Conservation (phyloP, 2,113 vertebrate genomes). For the Raja brachyura region DNA sequence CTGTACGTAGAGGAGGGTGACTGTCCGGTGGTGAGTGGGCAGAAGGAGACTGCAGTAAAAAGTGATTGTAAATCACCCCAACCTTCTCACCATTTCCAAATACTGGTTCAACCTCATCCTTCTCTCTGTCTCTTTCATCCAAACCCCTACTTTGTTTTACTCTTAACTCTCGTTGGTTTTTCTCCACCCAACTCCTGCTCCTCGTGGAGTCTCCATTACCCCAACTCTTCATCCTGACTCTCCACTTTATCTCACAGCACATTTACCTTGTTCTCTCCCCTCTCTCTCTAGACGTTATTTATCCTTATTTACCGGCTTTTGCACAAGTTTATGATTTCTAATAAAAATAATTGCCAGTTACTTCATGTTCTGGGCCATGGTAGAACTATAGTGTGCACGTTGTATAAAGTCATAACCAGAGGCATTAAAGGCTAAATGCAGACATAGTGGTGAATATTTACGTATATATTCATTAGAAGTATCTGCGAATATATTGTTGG, state of each 20-base stretch:
- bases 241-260: neutral
- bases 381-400: neutral
- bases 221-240: neutral
- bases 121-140: too few species aligned
- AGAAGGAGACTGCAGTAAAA: neutral
- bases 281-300: too few species aligned
- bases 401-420: neutral
- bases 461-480: neutral
- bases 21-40: neutral
- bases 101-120: neutral
- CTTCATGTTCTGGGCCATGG: neutral
- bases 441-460: neutral
- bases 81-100: neutral
- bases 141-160: too few species aligned
- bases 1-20: neutral
- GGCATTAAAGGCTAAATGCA: neutral
- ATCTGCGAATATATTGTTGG: neutral
- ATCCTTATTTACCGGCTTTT: too few species aligned
- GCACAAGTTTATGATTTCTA: neutral
- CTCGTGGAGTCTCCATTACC: neutral
- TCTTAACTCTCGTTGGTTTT: too few species aligned
- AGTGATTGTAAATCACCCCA: neutral
- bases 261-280: too few species aligned
- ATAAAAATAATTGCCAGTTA: neutral
- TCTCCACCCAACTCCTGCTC: neutral